Conservation (phyloP, 1,140 invertebrate genomes). For the Drosophila funebris region DNA sequence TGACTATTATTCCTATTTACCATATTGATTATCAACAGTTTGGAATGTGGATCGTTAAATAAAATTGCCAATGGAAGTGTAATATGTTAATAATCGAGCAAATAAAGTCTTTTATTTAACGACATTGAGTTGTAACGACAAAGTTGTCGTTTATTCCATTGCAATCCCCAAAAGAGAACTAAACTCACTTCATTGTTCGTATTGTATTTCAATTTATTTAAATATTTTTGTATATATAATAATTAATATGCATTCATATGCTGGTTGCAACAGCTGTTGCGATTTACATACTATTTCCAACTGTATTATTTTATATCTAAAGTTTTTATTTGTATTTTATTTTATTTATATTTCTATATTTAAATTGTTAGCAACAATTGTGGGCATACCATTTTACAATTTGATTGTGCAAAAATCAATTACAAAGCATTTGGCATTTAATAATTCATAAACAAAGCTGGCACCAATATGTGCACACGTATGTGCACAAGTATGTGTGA, state of each 20-base stretch:
- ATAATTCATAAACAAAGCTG: slow-evolving; percentile 46
- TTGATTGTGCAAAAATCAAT: slow-evolving; percentile 65
- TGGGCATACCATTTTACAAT: slow-evolving; percentile 42
- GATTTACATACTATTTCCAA: slow-evolving; percentile 65
- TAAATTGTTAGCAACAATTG: slow-evolving; percentile 14
- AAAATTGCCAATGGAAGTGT: too few relatives aligned
- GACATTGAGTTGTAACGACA: too few relatives aligned
- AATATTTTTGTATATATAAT: slow-evolving; percentile 35
- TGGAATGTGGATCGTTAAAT: too few relatives aligned
- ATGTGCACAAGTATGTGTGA: neutral
- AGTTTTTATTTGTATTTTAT: slow-evolving; percentile 14
- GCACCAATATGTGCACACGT: slow-evolving; percentile 17
- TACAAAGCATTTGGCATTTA: slow-evolving; percentile 61
- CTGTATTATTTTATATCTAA: slow-evolving; percentile 37
- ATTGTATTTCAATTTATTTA: slow-evolving; percentile 51
- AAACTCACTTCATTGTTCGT: neutral
- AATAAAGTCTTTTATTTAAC: too few relatives aligned
- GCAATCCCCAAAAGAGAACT: neutral
- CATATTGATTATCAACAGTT: too few relatives aligned
- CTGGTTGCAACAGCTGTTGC: slow-evolving; percentile 42
- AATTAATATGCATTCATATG: slow-evolving; percentile 55
- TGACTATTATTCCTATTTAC: too few relatives aligned
- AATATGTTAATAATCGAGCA: too few relatives aligned
- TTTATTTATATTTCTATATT: slow-evolving; percentile 28
- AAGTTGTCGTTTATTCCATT: neutral